Evolutionary conservation across 2,888 invertebrate species (phyloP), one percentile per base, ranked within the genome.

Genomic region (Volucella inflata): DNA sequence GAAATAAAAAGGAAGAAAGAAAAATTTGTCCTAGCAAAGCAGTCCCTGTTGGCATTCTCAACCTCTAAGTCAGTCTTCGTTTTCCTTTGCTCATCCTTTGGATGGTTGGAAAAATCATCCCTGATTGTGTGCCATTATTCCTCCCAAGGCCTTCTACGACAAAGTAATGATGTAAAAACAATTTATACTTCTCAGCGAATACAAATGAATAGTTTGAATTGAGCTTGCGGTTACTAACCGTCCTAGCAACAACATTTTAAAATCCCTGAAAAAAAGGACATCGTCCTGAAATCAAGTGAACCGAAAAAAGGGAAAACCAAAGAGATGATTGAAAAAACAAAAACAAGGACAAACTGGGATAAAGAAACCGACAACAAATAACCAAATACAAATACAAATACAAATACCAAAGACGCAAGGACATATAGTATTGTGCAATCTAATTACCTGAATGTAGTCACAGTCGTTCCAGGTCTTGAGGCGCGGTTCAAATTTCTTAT

Each of bases 381-480:
- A 62, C 36, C 40, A 64, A 75, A 81, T 79, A 81, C 36, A 84
- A 79, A 85, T 16, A n/a, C n/a, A 84, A 51, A 67, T 44, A 21
- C 81, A n/a, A 67, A 4, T 64, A 38, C 10, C 44, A 40, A 55
- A 14, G 48, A n/a, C n/a, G 38, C 44, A 44, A 70, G 14, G 55
- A 48, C 62, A 60, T 44, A 62, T 68, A 74, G 62, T 51, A 77
- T 65, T 67, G 82, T 68, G 42, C 72, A 88, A 90, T 90, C 90
- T 90, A 91, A 91, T 90, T 93, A 93, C 94, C 93, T 94, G 95
- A 88, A 97, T 96, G 91, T 96, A 95, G 91, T 97, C 96, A 92
- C 97, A 97, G 90, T 96, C 96, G 89, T 95, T 94, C 97, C 97
- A 97, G 88, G 96, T 95, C 92, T 95, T 94, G 87, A 94, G 90